phyloP scores from a whole-genome alignment of 2,113 vertebrate species.

The Hucho hucho region DNA sequence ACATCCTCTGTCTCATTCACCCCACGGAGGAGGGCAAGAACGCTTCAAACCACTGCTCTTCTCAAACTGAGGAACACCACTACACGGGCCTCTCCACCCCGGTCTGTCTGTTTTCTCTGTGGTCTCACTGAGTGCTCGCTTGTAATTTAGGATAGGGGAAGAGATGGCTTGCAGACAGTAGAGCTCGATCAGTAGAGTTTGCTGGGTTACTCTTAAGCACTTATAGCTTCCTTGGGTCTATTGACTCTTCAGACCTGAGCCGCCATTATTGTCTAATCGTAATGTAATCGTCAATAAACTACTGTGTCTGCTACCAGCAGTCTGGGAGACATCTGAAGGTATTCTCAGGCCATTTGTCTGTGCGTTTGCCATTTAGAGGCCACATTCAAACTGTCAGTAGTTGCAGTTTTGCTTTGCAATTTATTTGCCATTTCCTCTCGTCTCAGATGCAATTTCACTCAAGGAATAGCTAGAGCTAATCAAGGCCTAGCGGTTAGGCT shows the following conservation, averaged over 20 bases:
- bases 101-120: conserved; percentile 30
- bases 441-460: conserved; percentile 8
- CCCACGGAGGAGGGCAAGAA: neutral
- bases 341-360: neutral
- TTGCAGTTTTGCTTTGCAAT: neutral
- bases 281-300: conserved; percentile 3
- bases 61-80: neutral
- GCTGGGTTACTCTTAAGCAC: neutral
- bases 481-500: neutral
- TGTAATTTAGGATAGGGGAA: neutral
- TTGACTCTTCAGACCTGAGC: neutral
- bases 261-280: neutral
- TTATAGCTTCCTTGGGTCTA: neutral
- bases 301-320: neutral
- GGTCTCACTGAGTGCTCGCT: conserved; percentile 10
- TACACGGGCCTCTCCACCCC: neutral
- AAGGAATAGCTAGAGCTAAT: neutral
- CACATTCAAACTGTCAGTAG: neutral
- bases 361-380: conserved; percentile 1
- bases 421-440: conserved; percentile 16
- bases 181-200: neutral
- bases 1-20: conserved; percentile 54
- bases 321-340: neutral
- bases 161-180: neutral
- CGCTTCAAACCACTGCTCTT: conserved; percentile 19